phyloP scores from a whole-genome alignment of 1,140 invertebrate species.

The Pantala flavescens region DNA sequence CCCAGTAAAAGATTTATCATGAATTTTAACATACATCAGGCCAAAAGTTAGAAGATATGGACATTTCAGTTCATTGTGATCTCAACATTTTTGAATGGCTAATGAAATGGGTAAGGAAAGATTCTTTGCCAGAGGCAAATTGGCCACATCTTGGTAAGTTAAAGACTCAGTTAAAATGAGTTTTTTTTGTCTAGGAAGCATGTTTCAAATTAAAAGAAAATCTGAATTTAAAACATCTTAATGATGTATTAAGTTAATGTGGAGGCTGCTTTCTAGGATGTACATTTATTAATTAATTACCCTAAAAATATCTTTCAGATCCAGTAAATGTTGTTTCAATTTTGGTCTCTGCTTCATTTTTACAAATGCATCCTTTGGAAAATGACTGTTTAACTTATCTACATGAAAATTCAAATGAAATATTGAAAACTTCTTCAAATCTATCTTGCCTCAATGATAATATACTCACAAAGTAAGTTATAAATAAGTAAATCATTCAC shows the following conservation, averaged over 20 bases:
- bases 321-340: slow-evolving; percentile 80
- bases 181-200: no score
- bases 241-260: no score
- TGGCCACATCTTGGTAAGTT: slow-evolving; percentile 52
- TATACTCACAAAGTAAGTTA: slow-evolving; percentile 51
- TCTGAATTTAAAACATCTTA: no score
- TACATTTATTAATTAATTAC: no score
- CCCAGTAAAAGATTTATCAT: slow-evolving; percentile 4
- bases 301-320: slow-evolving; percentile 42
- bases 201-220: no score
- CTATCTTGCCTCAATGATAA: slow-evolving; percentile 71
- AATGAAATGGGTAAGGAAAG: slow-evolving; percentile 85
- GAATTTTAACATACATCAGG: slow-evolving; percentile 35
- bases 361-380: slow-evolving; percentile 83
- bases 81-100: slow-evolving; percentile 90
- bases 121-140: slow-evolving; percentile 49
- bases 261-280: no score
- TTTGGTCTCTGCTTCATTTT: slow-evolving; percentile 83
- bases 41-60: slow-evolving; percentile 83
- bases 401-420: slow-evolving; percentile 65
- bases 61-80: slow-evolving; percentile 93
- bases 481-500: background rate
- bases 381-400: slow-evolving; percentile 71
- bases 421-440: slow-evolving; percentile 65
- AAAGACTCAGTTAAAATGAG: background rate